Evolutionary conservation across 2,797 vertebrate genomes (phyloP).

Genomic region (Molossus alvarezi): DNA sequence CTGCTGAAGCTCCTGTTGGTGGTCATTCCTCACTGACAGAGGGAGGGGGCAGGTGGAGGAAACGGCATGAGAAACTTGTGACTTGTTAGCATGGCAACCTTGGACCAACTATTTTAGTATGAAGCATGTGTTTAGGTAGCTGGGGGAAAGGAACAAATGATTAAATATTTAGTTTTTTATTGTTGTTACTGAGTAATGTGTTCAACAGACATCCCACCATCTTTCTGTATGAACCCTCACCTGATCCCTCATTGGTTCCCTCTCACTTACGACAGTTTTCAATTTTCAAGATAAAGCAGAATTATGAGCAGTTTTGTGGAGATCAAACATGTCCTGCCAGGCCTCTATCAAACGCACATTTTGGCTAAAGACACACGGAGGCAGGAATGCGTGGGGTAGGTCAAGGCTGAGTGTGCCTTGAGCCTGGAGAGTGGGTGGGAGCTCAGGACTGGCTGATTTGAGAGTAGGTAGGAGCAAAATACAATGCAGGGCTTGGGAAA

Average conservation of each 20-base stretch:
- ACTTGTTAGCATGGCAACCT: fast-evolving
- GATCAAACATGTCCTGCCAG: background rate
- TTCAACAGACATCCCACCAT: background rate
- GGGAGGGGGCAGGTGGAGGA: background rate
- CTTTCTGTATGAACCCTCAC: background rate
- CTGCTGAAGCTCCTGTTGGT: background rate
- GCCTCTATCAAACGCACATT: background rate
- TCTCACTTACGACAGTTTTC: background rate
- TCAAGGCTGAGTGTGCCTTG: background rate
- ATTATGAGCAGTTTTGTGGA: background rate
- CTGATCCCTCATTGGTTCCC: background rate
- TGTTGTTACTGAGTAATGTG: background rate
- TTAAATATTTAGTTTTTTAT: background rate
- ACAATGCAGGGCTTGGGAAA: background rate
- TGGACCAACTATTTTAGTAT: background rate
- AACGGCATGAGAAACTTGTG: too few relatives aligned
- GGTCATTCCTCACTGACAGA: background rate
- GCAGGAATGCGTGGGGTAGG: background rate
- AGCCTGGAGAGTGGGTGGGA: background rate
- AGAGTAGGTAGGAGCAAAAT: background rate
- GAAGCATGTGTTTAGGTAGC: background rate
- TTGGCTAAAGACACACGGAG: background rate
- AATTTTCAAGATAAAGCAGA: constrained; percentile 11
- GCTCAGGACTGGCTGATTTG: background rate
- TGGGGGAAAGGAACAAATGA: background rate